These are phyloP conservation scores for Mungos mungo DNA, from an alignment of 2,113 vertebrate genomes.

Conservation along the genomic window DNA sequence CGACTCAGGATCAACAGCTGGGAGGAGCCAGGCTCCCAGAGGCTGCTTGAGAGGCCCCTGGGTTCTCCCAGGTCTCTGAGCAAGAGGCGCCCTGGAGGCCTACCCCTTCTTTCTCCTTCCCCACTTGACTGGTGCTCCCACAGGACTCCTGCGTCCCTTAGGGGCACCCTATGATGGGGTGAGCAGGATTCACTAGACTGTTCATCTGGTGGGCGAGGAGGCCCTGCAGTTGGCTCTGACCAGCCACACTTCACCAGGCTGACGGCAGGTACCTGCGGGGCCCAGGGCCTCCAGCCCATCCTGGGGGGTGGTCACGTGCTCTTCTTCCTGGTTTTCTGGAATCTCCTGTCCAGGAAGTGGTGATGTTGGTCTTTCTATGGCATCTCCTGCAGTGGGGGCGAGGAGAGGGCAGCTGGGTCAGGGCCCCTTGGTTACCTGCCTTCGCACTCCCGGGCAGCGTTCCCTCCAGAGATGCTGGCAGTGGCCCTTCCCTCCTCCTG, in stretches of 20 bases:
- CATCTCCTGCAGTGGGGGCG: constrained; percentile 56
- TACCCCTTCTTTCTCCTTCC: background rate
- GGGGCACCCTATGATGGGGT: background rate
- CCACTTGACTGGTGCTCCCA: background rate
- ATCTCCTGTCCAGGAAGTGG: constrained; percentile 68
- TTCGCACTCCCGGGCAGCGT: background rate
- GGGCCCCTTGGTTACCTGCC: background rate
- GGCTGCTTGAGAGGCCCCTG: background rate
- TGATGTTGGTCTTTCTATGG: constrained; percentile 76
- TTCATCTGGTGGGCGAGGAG: background rate
- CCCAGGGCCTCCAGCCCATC: constrained; percentile 57
- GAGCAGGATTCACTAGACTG: rapidly evolving
- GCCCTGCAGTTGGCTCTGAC: background rate
- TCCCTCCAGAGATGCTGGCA: background rate
- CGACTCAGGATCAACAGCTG: constrained; percentile 6
- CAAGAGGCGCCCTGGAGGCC: background rate
- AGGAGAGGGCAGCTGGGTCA: background rate
- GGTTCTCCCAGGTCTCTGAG: background rate
- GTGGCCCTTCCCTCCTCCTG: background rate
- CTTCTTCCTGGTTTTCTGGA: constrained; percentile 67
- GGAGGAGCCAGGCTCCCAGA: background rate
- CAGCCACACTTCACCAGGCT: background rate
- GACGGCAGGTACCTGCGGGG: constrained; percentile 82
- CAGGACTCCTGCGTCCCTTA: background rate
- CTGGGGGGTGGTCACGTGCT: constrained; percentile 74